Conservation (phyloP, 2,797 vertebrate species). For the Phrynocephalus forsythii region DNA sequence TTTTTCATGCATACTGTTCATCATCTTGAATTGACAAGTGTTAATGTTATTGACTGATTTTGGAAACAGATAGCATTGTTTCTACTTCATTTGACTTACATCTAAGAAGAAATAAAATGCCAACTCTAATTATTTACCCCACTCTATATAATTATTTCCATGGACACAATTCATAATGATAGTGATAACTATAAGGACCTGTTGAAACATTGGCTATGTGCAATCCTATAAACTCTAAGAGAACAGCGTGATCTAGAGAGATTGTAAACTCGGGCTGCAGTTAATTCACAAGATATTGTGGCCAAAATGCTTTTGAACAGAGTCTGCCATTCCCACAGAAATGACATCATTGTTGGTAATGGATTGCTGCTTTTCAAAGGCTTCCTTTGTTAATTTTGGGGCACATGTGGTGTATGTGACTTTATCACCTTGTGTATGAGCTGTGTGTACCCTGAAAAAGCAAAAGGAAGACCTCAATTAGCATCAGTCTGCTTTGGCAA, state of each 20-base stretch:
- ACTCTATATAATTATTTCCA: conserved; percentile 9
- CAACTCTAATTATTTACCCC: background rate
- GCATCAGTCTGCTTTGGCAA: too few species aligned
- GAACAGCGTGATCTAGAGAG: background rate
- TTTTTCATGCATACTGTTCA: background rate
- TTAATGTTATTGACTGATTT: background rate
- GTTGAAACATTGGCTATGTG: conserved; percentile 9
- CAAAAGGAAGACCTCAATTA: too few species aligned
- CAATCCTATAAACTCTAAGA: background rate
- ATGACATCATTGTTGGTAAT: too few species aligned
- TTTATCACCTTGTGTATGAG: too few species aligned
- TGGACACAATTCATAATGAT: conserved; percentile 7
- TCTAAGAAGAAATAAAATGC: background rate
- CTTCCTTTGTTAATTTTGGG: too few species aligned
- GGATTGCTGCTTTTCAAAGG: too few species aligned
- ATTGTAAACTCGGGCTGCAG: background rate
- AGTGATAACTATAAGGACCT: conserved; percentile 20
- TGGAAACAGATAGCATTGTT: conserved; percentile 1
- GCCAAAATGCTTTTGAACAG: too few species aligned
- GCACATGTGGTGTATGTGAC: too few species aligned
- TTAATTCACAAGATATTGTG: too few species aligned
- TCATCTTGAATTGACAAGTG: background rate
- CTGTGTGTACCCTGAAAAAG: too few species aligned
- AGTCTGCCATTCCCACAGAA: too few species aligned
- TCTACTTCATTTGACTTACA: conserved; percentile 3